Base-by-base conservation (phyloP, 2,888 invertebrate genomes). In the Ametastegia equiseti region DNA sequence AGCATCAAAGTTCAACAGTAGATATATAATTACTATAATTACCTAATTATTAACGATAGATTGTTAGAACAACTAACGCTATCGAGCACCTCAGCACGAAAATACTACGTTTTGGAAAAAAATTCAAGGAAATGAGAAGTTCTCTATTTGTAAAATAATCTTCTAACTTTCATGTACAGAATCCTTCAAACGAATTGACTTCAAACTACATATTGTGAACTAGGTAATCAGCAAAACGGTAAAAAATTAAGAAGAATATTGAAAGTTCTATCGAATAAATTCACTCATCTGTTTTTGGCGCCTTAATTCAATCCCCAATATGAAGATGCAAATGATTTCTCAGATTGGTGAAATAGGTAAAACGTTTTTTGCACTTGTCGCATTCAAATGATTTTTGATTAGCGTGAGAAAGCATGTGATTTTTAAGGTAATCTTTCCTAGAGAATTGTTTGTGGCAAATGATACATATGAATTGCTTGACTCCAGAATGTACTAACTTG, bases 401-500 rank as follows among this genome's bases (percentile, higher is more conserved):
- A 45, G 75, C 50, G 19, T 75, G 75, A 15, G 75, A 75, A 19
- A 75, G 50, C 75, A 75, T 75, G 54, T 75, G 75, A 75, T 75
- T 75, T 13, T 75, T 90, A 81, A 94, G 91, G 86, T 94, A 94
- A 85, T 94, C 94, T 85, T 93, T 94, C 42, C 94, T 92, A 82
- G 93, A 93, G 83, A 94, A 94, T 86, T 93, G 94, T 82, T 93
- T 94, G 6, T 93, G 92, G 84, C 94, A 94, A 19, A 93, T 89
- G 6, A 93, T 92, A 83, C 94, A 94, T 85, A 94, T 92, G 83
- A 92, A 94, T 54, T 54, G 75, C 69, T 92, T 91, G 83, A 93
- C 93, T 80, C 93, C 93, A 86, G 93, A 92, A 88, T 95, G 95
- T 15, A 94, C 92, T 86, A 94, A 94, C 30, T 93, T 93, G 89